Evolutionary conservation across 2,797 vertebrate genomes (phyloP), one percentile per base, ranked within the genome.

Genomic region (Falco berigora): DNA sequence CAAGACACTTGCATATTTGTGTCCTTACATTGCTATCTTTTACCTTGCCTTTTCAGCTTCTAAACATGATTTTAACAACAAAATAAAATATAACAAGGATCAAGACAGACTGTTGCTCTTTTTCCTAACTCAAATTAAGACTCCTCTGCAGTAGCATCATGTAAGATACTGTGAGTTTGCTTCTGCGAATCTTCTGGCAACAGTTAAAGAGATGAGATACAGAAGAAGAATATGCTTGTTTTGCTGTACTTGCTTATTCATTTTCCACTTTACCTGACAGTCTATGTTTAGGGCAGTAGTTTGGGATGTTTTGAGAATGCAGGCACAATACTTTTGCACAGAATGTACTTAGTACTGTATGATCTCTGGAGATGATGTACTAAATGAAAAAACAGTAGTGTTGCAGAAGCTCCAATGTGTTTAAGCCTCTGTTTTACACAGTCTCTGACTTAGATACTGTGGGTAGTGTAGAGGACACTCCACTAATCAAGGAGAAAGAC

Each of bases 371-470:
- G 55, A 66, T 78, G 62, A 89, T 63, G 62, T 7, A 18, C 16
- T 49, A 93, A 96, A 94, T 84, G 82, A 96, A 95, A 89, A 92
- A 94, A 93, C 12, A 97, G 86, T 36, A 13, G 20, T 69, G 49
- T 28, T 95, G 66, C 71, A 88, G 83, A 91, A 92, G 34, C 36
- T 92, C 96, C 85, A 69, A 28, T 50, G 32, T 89, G 24, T 92
- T 93, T 78, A 88, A 95, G 46, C 59, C 75, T 90, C 52, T 88
- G 81, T 42, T n/a, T 95, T 77, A 86, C 38, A 64, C 7, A 69
- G 42, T 75, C 28, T 95, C 28, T 95, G 86, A 90, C 83, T 81
- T 38, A 88, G 80, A 94, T 96, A 72, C 55, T 92, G 49, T 84
- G 69, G 58, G 25, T 72, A 61, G 47, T 71, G 28, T 19, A 92